Evolutionary conservation across 2,113 vertebrate species (phyloP).

Genomic region (Motacilla tschutschensis): DNA sequence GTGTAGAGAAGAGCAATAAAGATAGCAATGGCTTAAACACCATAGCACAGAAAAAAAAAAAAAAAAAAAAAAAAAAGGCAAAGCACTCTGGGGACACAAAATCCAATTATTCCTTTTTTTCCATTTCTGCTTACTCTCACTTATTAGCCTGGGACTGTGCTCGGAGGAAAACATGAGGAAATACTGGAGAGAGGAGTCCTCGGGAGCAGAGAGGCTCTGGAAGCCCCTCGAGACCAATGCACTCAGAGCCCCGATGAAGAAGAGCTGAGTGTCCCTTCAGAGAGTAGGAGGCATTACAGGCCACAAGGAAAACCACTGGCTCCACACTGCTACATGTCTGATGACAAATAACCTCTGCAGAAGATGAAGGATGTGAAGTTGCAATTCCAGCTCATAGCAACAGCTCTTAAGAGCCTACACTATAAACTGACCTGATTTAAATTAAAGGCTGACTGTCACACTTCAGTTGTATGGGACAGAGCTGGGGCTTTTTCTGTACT

Average conservation of each 20-base stretch:
- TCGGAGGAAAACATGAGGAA: not conserved
- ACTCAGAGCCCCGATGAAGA: not conserved
- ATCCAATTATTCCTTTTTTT: not conserved
- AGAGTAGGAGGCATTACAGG: not conserved
- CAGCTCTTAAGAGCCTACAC: not conserved
- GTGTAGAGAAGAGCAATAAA: constrained; percentile 9
- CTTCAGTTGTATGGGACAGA: not conserved
- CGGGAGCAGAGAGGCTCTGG: not conserved
- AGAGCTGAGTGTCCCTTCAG: not conserved
- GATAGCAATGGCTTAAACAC: not conserved
- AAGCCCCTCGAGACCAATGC: accelerated
- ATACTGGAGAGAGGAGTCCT: not conserved
- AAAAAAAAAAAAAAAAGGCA: not conserved
- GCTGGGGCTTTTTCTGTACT: not conserved
- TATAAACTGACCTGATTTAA: not conserved
- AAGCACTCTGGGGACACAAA: not conserved
- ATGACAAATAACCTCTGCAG: constrained; percentile 24
- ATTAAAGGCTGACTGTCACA: not conserved
- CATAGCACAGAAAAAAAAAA: not conserved
- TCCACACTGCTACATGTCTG: not conserved
- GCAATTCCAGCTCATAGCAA: constrained; percentile 10
- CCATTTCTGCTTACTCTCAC: not conserved
- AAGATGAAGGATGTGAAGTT: not conserved
- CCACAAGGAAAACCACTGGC: not conserved
- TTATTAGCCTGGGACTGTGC: not conserved